Percentiles rank a stretch among this genome's conserved stretches.
These are phyloP conservation scores for Poecilia latipinna DNA, from an alignment of 2,113 vertebrate species.

Conservation along the genomic window DNA sequence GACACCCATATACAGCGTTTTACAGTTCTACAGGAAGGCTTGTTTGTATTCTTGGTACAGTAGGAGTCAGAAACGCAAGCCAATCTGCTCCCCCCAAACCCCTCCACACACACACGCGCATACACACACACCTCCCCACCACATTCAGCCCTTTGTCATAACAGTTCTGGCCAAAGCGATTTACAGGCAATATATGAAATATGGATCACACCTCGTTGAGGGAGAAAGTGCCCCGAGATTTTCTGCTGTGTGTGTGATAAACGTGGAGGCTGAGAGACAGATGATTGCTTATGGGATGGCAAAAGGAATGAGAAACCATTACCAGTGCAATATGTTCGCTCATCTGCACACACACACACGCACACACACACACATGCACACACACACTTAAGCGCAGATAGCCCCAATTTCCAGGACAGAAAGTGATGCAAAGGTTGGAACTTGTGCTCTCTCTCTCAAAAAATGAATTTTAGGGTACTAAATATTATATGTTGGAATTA, in stretches of 20 bases:
- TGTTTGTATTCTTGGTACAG: constrained; percentile 72
- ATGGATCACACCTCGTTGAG: constrained; percentile 71
- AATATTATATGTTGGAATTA: not conserved
- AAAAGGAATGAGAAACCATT: constrained; percentile 60
- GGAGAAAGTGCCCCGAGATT: constrained; percentile 53
- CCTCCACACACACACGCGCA: too few species aligned
- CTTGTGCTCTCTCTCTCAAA: not conserved
- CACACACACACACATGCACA: too few species aligned
- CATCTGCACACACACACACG: constrained; percentile 20
- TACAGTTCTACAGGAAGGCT: constrained; percentile 40
- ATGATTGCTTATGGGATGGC: constrained; percentile 71
- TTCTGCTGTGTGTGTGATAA: constrained; percentile 55
- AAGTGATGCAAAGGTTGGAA: not conserved
- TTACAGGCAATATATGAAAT: constrained; percentile 75
- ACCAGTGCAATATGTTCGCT: constrained; percentile 36
- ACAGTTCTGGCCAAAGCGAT: constrained; percentile 69
- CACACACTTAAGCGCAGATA: not conserved
- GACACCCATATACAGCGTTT: constrained; percentile 57
- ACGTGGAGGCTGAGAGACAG: constrained; percentile 56
- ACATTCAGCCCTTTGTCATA: constrained; percentile 63
- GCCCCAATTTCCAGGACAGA: not conserved
- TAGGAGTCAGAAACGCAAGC: constrained; percentile 53
- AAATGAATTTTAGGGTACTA: not conserved
- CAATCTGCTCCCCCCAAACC: constrained; percentile 53
- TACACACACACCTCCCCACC: constrained; percentile 27